Percentiles rank a stretch among this genome's conserved stretches.
Evolutionary conservation across 2,888 invertebrate genomes (phyloP).

Genomic region (Busseola fusca): DNA sequence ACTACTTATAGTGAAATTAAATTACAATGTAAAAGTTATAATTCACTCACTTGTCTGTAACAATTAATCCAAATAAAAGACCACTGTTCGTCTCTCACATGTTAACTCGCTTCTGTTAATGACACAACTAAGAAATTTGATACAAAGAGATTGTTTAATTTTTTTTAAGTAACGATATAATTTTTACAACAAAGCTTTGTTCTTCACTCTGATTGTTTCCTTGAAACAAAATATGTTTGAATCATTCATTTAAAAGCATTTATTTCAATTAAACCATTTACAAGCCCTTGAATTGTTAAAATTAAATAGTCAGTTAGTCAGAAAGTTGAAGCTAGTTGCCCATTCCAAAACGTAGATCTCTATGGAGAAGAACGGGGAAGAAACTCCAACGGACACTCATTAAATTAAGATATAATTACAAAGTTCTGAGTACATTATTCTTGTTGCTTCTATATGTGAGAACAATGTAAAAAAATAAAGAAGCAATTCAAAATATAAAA

Average conservation of each 20-base stretch:
- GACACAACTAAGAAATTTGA: background rate
- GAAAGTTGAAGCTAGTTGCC: too few relatives aligned
- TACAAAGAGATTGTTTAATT: background rate
- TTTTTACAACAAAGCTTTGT: slow-evolving; percentile 33
- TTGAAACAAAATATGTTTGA: background rate
- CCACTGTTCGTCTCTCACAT: slow-evolving; percentile 12
- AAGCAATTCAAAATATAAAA: too few relatives aligned
- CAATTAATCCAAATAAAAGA: background rate
- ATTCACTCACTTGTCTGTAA: slow-evolving; percentile 7
- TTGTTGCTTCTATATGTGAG: too few relatives aligned
- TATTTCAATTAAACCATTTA: too few relatives aligned
- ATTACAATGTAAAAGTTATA: background rate
- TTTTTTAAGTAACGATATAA: background rate
- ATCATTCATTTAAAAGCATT: slow-evolving; percentile 1
- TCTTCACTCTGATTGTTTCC: slow-evolving; percentile 5
- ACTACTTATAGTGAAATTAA: background rate
- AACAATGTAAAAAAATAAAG: too few relatives aligned
- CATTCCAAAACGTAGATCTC: too few relatives aligned
- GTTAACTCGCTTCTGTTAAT: background rate
- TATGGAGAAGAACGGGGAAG: too few relatives aligned
- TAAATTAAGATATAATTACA: too few relatives aligned
- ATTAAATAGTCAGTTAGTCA: too few relatives aligned
- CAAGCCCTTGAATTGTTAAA: too few relatives aligned
- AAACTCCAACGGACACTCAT: too few relatives aligned
- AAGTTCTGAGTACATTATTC: too few relatives aligned